A percentile compares a stretch with the other conserved stretches of the same genome.
These are phyloP conservation scores for Platycercus adscitus DNA, from an alignment of 2,113 vertebrate species.

Conservation along the genomic window DNA sequence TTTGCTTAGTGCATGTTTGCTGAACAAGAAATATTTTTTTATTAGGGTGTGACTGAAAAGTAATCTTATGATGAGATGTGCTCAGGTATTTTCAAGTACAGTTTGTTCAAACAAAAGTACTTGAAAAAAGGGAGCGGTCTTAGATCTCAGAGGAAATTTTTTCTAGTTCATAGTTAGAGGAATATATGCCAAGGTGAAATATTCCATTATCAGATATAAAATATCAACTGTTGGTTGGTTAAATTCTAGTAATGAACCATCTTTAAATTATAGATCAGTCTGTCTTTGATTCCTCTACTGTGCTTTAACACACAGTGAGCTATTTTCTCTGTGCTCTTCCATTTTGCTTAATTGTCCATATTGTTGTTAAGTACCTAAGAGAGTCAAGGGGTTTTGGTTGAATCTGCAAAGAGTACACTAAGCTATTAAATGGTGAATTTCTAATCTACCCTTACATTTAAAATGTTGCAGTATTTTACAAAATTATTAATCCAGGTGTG, in stretches of 20 bases:
- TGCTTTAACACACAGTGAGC: not conserved
- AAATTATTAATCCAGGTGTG: constrained; percentile 35
- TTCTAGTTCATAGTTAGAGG: not conserved
- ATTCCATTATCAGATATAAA: not conserved
- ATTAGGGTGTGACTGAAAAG: not conserved
- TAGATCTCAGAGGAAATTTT: not conserved
- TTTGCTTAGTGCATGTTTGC: not conserved
- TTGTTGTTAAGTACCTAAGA: not conserved
- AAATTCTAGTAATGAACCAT: not conserved
- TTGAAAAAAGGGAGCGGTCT: not conserved
- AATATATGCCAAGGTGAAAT: not conserved
- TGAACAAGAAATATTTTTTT: not conserved
- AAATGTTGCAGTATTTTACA: not conserved
- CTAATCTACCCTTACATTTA: not conserved
- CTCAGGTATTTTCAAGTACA: not conserved
- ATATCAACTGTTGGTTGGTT: not conserved
- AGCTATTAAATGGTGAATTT: not conserved
- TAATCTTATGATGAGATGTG: not conserved
- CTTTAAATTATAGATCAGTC: not conserved
- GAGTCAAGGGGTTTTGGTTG: not conserved
- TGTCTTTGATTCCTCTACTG: not conserved
- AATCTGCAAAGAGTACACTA: not conserved
- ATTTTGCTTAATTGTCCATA: not conserved
- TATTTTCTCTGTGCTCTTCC: not conserved
- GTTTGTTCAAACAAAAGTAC: not conserved